phyloP scores from a whole-genome alignment of 2,888 invertebrate genomes.

The Heliconius cydno region DNA sequence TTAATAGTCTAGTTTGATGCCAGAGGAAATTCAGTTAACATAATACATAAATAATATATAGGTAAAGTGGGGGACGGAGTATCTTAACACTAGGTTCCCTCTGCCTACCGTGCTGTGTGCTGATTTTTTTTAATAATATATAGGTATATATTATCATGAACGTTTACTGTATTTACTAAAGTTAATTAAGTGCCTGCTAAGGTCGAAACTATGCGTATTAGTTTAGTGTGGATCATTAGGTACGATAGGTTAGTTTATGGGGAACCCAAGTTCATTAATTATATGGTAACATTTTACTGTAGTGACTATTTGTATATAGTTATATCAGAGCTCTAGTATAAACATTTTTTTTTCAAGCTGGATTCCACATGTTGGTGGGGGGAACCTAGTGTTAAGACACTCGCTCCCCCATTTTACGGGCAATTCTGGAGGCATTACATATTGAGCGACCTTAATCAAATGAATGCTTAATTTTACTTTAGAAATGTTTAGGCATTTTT shows the following conservation, averaged over 20 bases:
- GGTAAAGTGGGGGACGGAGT: no score
- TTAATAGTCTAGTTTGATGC: neutral
- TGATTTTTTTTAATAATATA: neutral
- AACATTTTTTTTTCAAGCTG: no score
- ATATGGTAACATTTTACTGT: slow-evolving; percentile 6
- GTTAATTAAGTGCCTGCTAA: slow-evolving; percentile 36
- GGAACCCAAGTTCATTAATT: slow-evolving; percentile 32
- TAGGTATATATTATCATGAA: neutral
- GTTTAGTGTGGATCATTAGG: slow-evolving; percentile 39
- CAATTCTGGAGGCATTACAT: no score
- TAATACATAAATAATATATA: neutral
- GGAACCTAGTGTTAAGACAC: no score
- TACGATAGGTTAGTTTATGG: slow-evolving; percentile 30
- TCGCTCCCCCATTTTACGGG: no score
- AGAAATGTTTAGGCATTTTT: neutral
- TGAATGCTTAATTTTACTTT: neutral
- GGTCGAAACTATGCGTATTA: slow-evolving; percentile 42
- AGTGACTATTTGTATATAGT: no score
- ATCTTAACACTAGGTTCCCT: no score
- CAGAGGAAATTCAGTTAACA: neutral
- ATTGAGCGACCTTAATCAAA: neutral
- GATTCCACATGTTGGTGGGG: no score
- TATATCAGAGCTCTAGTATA: no score
- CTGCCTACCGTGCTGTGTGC: no score
- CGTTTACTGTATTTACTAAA: slow-evolving; percentile 22